phyloP scores from a whole-genome alignment of 2,888 invertebrate genomes.

The Aspidiotus destructor region DNA sequence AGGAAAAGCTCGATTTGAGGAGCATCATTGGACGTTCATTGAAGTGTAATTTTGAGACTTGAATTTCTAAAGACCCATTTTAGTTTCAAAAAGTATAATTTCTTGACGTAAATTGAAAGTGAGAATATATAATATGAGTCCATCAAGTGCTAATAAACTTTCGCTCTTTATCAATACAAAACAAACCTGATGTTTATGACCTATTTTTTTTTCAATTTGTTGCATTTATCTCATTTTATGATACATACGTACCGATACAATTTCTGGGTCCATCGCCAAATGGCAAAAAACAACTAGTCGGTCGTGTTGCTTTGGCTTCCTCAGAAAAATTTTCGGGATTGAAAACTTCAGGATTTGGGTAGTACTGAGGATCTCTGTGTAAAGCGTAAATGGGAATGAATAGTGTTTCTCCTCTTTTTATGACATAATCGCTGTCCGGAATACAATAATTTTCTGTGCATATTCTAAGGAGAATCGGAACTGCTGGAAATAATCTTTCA shows the following conservation, averaged over 20 bases:
- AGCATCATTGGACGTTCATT: too few species aligned
- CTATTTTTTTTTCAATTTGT: neutral
- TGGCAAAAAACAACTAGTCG: constrained; percentile 45
- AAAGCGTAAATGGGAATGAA: constrained; percentile 49
- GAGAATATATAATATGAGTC: too few species aligned
- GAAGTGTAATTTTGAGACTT: neutral
- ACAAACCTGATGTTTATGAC: neutral
- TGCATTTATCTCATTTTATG: neutral
- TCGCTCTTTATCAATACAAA: neutral
- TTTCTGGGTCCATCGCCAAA: constrained; percentile 44
- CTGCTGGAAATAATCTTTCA: constrained; percentile 51
- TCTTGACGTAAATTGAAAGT: too few species aligned
- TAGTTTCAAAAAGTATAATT: too few species aligned
- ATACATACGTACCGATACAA: constrained; percentile 41
- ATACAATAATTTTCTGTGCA: constrained; percentile 48
- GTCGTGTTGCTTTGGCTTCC: constrained; percentile 47
- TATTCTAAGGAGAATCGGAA: constrained; percentile 46
- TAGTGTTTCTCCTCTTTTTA: constrained; percentile 48
- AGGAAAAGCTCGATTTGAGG: too few species aligned
- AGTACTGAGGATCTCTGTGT: constrained; percentile 50
- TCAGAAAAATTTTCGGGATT: constrained; percentile 51
- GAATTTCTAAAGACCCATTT: too few species aligned
- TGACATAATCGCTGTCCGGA: constrained; percentile 45
- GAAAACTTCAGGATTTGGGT: constrained; percentile 49
- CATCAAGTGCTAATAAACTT: neutral